These are phyloP conservation scores for Clinocottus analis DNA, from an alignment of 2,113 vertebrate genomes.

Conservation along the genomic window DNA sequence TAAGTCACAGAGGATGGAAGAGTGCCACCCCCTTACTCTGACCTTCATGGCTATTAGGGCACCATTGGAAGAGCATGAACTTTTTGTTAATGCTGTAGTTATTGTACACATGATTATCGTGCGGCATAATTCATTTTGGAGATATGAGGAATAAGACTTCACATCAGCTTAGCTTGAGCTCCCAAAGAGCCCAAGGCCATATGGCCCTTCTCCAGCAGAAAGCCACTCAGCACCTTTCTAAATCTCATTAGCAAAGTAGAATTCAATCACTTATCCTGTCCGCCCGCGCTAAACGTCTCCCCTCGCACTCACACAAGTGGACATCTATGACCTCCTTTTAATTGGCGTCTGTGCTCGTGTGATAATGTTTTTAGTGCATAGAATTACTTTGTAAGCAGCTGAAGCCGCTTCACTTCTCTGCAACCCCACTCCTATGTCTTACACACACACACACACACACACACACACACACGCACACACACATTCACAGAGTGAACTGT, in stretches of 20 bases:
- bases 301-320: conserved; percentile 68
- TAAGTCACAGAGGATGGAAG: conserved; percentile 30
- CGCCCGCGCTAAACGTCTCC: conserved; percentile 70
- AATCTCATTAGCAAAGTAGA: conserved; percentile 81
- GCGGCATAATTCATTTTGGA: conserved; percentile 61
- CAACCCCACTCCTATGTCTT: conserved; percentile 35
- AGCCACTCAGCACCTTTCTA: conserved; percentile 79
- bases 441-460: no score
- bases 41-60: conserved; percentile 40
- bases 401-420: conserved; percentile 38
- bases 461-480: conserved; percentile 12
- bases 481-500: conserved; percentile 23
- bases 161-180: conserved; percentile 70
- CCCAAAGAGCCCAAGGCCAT: conserved; percentile 71
- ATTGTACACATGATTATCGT: conserved; percentile 60
- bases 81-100: conserved; percentile 61
- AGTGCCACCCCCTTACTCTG: conserved; percentile 10
- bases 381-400: conserved; percentile 59
- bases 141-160: conserved; percentile 71
- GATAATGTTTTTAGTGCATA: conserved; percentile 70
- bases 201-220: conserved; percentile 74
- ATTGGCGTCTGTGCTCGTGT: conserved; percentile 72
- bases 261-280: conserved; percentile 75
- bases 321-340: conserved; percentile 77
- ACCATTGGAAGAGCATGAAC: conserved; percentile 39